Evolutionary conservation across 2,113 vertebrate species (phyloP).

Genomic region (Ctenomys sociabilis): DNA sequence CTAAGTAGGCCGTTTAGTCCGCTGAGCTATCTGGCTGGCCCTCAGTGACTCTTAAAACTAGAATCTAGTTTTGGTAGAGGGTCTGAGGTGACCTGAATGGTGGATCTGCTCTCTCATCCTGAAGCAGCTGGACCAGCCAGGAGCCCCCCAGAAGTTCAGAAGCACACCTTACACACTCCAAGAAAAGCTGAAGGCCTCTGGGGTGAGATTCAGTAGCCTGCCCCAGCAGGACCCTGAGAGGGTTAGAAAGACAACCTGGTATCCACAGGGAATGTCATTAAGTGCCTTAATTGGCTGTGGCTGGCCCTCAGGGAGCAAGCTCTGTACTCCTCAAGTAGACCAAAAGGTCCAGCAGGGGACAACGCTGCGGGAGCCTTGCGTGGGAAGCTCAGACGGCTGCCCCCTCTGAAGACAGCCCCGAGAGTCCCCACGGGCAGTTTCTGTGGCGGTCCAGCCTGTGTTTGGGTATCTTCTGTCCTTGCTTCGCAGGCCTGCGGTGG

Average conservation of each 20-base stretch:
- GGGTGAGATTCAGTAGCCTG: background rate
- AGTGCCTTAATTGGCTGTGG: background rate
- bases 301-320: constrained; percentile 16
- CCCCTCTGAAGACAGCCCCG: background rate
- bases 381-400: background rate
- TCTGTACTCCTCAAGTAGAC: background rate
- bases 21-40: too few species aligned
- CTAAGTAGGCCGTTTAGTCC: too few species aligned
- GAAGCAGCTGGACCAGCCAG: background rate
- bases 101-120: background rate
- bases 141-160: background rate
- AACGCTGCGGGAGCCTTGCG: background rate
- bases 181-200: constrained; percentile 19
- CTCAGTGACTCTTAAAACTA: constrained; percentile 1
- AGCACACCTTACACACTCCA: constrained; percentile 13
- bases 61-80: background rate
- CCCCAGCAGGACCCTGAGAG: background rate
- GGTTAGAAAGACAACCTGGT: background rate
- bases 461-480: background rate
- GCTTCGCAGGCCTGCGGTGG: background rate
- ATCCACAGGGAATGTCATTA: background rate
- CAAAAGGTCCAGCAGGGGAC: background rate
- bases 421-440: background rate
- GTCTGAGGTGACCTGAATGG: background rate
- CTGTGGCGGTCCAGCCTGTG: background rate